These are phyloP conservation scores for Hemistola chrysoprasaria DNA, from an alignment of 2,888 invertebrate genomes.

Conservation along the genomic window DNA sequence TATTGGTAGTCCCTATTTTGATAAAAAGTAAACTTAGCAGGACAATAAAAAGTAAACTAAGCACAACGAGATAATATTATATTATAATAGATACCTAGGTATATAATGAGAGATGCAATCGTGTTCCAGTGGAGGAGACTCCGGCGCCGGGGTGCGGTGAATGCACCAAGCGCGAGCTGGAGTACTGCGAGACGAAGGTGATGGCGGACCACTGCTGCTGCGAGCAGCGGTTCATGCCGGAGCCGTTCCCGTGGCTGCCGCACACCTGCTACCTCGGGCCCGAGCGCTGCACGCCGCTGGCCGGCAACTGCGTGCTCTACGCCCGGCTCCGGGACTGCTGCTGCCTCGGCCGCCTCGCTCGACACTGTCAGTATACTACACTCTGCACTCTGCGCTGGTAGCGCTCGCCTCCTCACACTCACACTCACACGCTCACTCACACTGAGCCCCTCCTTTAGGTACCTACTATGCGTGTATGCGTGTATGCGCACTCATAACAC, in stretches of 20 bases:
- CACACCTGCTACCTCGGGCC: conserved; percentile 86
- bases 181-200: conserved; percentile 83
- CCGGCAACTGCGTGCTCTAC: conserved; percentile 84
- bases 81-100: too few relatives aligned
- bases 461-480: too few relatives aligned
- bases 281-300: conserved; percentile 81
- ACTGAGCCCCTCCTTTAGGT: too few relatives aligned
- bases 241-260: conserved; percentile 85
- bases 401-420: too few relatives aligned
- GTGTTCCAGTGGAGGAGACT: conserved; percentile 46
- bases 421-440: too few relatives aligned
- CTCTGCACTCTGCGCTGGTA: too few relatives aligned
- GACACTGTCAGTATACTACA: conserved; percentile 78
- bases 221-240: conserved; percentile 82
- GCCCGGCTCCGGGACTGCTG: conserved; percentile 84
- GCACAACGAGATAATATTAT: too few relatives aligned
- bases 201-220: conserved; percentile 80
- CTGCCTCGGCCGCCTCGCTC: conserved; percentile 82
- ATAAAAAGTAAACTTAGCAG: too few relatives aligned
- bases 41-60: too few relatives aligned
- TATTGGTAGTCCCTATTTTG: too few relatives aligned
- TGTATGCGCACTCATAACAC: too few relatives aligned
- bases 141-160: conserved; percentile 79
- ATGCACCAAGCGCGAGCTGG: conserved; percentile 83
- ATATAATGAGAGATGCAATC: too few relatives aligned